Conservation (phyloP, 2,888 invertebrate genomes). For the Cantharis flavilabris region DNA sequence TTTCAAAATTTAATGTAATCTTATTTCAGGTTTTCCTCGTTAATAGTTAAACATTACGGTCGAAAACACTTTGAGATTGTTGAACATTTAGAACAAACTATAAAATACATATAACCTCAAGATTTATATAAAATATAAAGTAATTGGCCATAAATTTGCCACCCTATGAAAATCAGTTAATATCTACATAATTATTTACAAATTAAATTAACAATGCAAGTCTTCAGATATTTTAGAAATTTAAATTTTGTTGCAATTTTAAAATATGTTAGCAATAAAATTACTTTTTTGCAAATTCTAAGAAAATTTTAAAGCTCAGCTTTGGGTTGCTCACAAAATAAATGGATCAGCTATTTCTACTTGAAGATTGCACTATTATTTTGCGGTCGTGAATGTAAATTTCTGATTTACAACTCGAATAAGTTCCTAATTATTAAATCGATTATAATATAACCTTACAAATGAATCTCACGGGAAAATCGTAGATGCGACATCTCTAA, state of each 20-base stretch:
- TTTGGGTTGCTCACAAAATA: background rate
- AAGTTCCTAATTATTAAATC: background rate
- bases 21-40: no score
- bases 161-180: no score
- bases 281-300: background rate
- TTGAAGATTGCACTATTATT: background rate
- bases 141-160: no score
- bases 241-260: background rate
- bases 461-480: background rate
- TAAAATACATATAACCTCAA: no score
- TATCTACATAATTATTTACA: no score
- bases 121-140: no score
- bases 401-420: background rate
- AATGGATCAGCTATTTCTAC: background rate
- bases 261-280: background rate
- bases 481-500: background rate
- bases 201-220: no score
- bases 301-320: background rate
- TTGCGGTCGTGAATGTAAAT: background rate
- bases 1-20: no score
- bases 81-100: no score
- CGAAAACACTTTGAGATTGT: no score
- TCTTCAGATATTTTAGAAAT: no score
- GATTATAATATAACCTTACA: background rate
- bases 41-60: no score